Conservation (phyloP, 2,888 invertebrate genomes). For the Exocentrus adspersus region DNA sequence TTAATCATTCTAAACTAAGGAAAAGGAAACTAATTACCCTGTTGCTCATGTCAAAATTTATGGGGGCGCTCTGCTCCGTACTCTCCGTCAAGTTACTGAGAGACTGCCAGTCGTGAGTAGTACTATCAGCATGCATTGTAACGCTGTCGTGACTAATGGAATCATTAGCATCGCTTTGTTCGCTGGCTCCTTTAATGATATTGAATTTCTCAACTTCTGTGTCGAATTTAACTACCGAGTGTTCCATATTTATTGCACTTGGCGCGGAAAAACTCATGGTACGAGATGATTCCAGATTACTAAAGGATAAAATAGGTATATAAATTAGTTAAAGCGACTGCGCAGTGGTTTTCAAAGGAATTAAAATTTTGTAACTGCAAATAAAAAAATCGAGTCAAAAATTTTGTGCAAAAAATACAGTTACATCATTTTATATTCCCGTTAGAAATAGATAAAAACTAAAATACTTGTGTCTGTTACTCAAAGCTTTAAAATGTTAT, state of each 20-base stretch:
- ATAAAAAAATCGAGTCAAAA: not conserved
- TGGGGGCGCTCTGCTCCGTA: slow-evolving; percentile 90
- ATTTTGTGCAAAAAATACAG: not conserved
- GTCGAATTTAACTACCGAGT: slow-evolving; percentile 76
- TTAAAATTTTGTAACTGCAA: not conserved
- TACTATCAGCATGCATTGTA: slow-evolving; percentile 53
- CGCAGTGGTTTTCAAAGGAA: not conserved
- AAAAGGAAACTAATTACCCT: slow-evolving; percentile 68
- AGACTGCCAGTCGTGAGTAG: slow-evolving; percentile 81
- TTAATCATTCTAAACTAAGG: too few relatives aligned
- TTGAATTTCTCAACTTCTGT: slow-evolving; percentile 65
- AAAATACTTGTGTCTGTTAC: not conserved
- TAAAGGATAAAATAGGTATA: slow-evolving; percentile 48
- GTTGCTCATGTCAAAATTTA: slow-evolving; percentile 93
- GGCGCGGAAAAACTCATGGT: slow-evolving; percentile 87
- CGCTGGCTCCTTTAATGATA: slow-evolving; percentile 57
- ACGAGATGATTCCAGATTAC: slow-evolving; percentile 76
- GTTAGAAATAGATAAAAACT: not conserved
- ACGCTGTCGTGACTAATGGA: slow-evolving; percentile 64
- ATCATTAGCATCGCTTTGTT: slow-evolving; percentile 56
- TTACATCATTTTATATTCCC: slow-evolving; percentile 2
- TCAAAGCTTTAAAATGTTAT: not conserved
- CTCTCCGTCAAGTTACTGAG: slow-evolving; percentile 88
- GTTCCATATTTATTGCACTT: slow-evolving; percentile 83
- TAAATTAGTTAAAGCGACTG: not conserved